These are phyloP conservation scores for Crypturellus undulatus DNA, from an alignment of 2,113 vertebrate genomes.

Conservation along the genomic window DNA sequence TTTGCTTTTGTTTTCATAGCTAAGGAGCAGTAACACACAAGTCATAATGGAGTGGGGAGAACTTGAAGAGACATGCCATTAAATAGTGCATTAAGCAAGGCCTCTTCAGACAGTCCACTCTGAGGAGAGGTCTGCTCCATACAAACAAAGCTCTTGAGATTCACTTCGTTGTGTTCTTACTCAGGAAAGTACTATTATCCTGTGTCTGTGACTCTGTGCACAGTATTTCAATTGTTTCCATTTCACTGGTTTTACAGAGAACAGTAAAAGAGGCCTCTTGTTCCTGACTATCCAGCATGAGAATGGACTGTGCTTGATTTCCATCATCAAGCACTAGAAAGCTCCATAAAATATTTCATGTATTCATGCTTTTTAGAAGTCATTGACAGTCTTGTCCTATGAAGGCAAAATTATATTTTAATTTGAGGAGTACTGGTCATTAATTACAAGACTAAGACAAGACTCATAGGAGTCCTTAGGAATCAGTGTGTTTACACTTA, in stretches of 20 bases:
- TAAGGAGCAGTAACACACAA: conserved; percentile 15
- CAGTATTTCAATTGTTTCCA: conserved; percentile 68
- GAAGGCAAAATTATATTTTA: not conserved
- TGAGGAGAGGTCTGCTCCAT: conserved; percentile 54
- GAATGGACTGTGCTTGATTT: conserved; percentile 14
- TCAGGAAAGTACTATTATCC: conserved; percentile 52
- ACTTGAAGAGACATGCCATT: conserved; percentile 63
- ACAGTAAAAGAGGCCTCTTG: conserved; percentile 55
- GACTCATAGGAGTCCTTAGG: not conserved
- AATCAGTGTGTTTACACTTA: not conserved
- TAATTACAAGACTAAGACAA: not conserved
- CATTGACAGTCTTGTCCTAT: not conserved
- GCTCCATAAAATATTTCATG: not conserved
- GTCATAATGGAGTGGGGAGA: conserved; percentile 37
- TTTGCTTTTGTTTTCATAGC: conserved; percentile 30
- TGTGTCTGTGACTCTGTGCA: conserved; percentile 44
- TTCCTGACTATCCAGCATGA: conserved; percentile 40
- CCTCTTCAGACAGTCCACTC: conserved; percentile 58
- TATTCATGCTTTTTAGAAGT: not conserved
- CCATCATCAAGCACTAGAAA: conserved; percentile 16
- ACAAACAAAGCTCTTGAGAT: conserved; percentile 74
- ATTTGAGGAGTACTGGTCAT: not conserved
- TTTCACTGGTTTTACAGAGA: conserved; percentile 58
- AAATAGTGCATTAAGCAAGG: conserved; percentile 70
- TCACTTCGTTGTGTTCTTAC: conserved; percentile 63